Percentiles rank a stretch among this genome's conserved stretches.
Evolutionary conservation across 2,888 invertebrate genomes (phyloP).

Genomic region (Entomobrya proxima): DNA sequence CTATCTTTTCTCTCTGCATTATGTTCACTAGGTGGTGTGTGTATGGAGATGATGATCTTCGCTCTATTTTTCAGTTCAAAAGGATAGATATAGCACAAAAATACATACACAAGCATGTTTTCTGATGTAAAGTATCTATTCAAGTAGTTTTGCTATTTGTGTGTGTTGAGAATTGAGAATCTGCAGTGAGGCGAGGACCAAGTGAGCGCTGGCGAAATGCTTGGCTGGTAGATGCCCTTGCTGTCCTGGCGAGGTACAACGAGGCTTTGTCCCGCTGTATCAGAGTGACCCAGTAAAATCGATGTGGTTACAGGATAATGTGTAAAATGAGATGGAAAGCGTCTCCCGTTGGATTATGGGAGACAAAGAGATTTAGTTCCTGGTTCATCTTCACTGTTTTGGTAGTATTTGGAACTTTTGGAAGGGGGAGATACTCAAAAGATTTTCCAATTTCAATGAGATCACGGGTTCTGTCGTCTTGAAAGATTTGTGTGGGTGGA

Average conservation of each 20-base stretch:
- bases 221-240: background rate
- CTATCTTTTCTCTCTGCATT: conserved; percentile 2
- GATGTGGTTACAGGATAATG: background rate
- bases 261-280: conserved; percentile 41
- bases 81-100: background rate
- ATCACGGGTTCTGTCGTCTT: no score
- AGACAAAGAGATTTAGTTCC: no score
- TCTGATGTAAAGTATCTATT: background rate
- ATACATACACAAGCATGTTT: background rate
- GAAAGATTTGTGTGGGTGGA: no score
- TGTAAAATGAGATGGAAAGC: background rate
- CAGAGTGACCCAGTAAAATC: background rate
- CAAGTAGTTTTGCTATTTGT: background rate
- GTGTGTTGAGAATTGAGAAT: background rate
- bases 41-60: background rate
- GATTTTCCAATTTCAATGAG: no score
- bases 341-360: background rate
- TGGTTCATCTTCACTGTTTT: no score
- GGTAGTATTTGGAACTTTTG: background rate
- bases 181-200: conserved; percentile 25
- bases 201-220: background rate
- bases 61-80: background rate
- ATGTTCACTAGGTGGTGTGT: background rate
- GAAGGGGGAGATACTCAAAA: background rate
- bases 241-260: background rate